A percentile compares a stretch with the other conserved stretches of the same genome.
Evolutionary conservation across 2,888 invertebrate species (phyloP).

Genomic region (Lasioglossum pauxillum): DNA sequence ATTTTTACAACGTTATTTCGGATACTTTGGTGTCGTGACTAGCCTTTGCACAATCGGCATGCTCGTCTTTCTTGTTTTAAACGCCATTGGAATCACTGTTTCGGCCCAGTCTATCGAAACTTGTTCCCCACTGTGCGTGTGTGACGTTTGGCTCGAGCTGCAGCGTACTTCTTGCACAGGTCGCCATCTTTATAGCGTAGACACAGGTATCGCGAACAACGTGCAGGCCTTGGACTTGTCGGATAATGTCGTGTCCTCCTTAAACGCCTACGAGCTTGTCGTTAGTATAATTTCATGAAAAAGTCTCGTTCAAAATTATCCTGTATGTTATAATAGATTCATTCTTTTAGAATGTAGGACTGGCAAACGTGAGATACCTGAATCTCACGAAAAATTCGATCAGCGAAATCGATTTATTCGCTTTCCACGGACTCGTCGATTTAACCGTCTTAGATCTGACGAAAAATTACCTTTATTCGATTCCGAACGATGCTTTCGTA

Average conservation of each 20-base stretch:
- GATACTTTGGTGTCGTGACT: conserved; percentile 29
- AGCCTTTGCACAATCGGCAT: background rate
- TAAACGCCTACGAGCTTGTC: conserved; percentile 76
- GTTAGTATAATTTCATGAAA: conserved; percentile 67
- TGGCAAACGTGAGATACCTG: conserved; percentile 81
- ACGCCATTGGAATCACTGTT: conserved; percentile 5
- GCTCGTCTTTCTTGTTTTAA: conserved; percentile 23
- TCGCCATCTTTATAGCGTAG: conserved; percentile 77
- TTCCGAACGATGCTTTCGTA: conserved; percentile 83
- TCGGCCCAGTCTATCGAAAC: conserved; percentile 11
- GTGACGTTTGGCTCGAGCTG: conserved; percentile 77
- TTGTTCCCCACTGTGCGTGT: conserved; percentile 77
- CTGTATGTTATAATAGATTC: too few species aligned
- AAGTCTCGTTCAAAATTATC: background rate
- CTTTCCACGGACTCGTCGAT: conserved; percentile 84
- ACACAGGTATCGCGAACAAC: conserved; percentile 73
- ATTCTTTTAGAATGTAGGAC: conserved; percentile 75
- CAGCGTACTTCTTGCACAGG: conserved; percentile 77
- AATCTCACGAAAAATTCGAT: conserved; percentile 84
- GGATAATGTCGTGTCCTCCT: conserved; percentile 78
- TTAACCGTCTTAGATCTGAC: conserved; percentile 85
- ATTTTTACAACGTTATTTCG: background rate
- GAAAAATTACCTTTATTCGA: conserved; percentile 83
- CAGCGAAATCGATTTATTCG: conserved; percentile 82
- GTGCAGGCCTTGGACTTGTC: conserved; percentile 81